These are phyloP conservation scores for Aelia acuminata DNA, from an alignment of 2,888 invertebrate genomes.

Conservation along the genomic window DNA sequence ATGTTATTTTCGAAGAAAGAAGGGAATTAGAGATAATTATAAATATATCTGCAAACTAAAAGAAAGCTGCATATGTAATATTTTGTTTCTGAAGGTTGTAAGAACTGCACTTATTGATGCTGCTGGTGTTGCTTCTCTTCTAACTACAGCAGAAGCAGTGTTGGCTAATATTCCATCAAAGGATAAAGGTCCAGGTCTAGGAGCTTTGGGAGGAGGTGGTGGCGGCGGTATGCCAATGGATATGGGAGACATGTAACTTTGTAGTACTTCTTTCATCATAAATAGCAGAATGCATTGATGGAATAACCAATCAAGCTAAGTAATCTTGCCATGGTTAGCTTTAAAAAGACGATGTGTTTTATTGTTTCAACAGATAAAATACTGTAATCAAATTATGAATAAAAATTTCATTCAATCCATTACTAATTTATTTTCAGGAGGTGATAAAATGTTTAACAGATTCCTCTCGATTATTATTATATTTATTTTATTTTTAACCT, in stretches of 20 bases:
- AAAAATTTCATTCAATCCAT: not conserved
- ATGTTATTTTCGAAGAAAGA: no score
- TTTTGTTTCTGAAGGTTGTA: conserved; percentile 75
- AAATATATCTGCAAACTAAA: no score
- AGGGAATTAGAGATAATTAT: no score
- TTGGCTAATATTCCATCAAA: conserved; percentile 94
- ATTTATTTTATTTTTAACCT: no score
- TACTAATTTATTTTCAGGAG: not conserved
- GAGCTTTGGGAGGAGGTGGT: conserved; percentile 79
- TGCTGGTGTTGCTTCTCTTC: conserved; percentile 92
- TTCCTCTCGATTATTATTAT: no score
- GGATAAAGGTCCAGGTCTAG: conserved; percentile 83
- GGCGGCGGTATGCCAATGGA: conserved; percentile 72
- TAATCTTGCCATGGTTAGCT: not conserved
- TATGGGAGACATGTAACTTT: conserved; percentile 67
- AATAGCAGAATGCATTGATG: not conserved
- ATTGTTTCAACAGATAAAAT: not conserved
- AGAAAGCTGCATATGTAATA: not conserved
- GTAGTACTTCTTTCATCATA: not conserved
- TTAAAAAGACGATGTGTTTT: not conserved
- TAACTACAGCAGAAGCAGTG: conserved; percentile 97
- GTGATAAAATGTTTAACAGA: no score
- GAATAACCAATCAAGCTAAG: not conserved
- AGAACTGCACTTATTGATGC: conserved; percentile 94
- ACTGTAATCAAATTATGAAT: not conserved